A percentile compares a stretch with the other conserved stretches of the same genome.
phyloP scores from a whole-genome alignment of 2,113 vertebrate genomes.

The Notechis scutatus region DNA sequence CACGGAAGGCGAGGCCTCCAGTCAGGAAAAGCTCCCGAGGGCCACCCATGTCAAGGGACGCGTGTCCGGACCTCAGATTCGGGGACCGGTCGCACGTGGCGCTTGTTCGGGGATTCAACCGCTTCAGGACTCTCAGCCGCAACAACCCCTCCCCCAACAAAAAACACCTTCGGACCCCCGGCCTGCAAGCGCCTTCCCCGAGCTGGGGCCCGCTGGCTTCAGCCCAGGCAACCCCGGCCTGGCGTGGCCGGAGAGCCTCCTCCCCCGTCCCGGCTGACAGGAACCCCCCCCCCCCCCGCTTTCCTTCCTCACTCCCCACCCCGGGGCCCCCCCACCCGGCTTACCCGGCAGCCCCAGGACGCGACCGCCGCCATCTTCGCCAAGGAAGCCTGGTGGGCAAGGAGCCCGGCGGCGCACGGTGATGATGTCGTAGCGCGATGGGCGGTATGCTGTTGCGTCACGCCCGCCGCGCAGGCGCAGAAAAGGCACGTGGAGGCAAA shows the following conservation, averaged over 20 bases:
- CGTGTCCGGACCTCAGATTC: background rate
- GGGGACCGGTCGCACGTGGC: no score
- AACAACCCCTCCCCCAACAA: accelerated
- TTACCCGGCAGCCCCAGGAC: background rate
- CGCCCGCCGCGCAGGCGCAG: background rate
- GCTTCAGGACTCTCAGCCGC: no score
- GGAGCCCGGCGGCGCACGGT: background rate
- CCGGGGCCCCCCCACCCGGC: background rate
- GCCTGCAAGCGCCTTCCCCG: background rate
- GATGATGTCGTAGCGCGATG: background rate
- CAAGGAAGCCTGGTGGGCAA: background rate
- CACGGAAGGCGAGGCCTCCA: no score
- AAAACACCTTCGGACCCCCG: no score
- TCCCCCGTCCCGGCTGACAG: no score
- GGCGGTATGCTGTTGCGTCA: background rate
- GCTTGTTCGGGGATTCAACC: background rate
- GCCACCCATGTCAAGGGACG: background rate
- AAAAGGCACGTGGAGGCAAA: no score
- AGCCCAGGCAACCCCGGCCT: no score
- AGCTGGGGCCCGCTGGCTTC: background rate
- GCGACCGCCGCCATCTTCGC: background rate
- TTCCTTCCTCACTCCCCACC: background rate
- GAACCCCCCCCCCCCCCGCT: no score
- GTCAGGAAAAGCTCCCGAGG: no score
- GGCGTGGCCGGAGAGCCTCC: no score